Evolutionary conservation across 2,888 invertebrate species (phyloP).

Genomic region (Fabriciana adippe): DNA sequence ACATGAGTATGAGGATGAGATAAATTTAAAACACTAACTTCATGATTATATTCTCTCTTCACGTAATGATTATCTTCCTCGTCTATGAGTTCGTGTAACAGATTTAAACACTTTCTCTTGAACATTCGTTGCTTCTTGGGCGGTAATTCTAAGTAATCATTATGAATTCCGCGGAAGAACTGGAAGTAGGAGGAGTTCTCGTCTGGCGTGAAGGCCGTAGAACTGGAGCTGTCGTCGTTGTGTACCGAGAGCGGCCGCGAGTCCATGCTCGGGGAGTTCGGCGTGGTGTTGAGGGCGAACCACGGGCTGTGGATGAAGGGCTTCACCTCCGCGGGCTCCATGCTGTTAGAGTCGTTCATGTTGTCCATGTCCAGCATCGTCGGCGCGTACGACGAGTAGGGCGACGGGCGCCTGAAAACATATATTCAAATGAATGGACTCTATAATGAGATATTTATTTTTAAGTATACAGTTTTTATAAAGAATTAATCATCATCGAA

Average conservation of each 20-base stretch:
- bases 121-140: constrained; percentile 59
- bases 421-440: not conserved
- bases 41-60: constrained; percentile 24
- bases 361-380: constrained; percentile 50
- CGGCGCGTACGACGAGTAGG: constrained; percentile 52
- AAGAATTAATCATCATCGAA: no score
- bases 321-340: constrained; percentile 48
- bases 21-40: constrained; percentile 35
- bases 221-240: constrained; percentile 53
- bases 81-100: constrained; percentile 66
- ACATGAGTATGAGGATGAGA: constrained; percentile 27
- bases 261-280: constrained; percentile 29
- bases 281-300: constrained; percentile 43
- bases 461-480: no score
- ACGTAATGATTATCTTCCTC: constrained; percentile 51
- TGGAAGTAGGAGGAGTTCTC: constrained; percentile 70
- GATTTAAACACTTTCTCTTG: constrained; percentile 61
- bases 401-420: constrained; percentile 51
- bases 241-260: constrained; percentile 35
- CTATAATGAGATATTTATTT: no score
- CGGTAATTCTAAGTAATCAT: constrained; percentile 64
- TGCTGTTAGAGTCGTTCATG: constrained; percentile 26
- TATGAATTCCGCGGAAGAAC: constrained; percentile 70
- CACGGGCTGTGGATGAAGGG: constrained; percentile 49
- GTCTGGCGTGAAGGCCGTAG: constrained; percentile 58